These are phyloP conservation scores for Leucophenga maculata DNA, from an alignment of 2,888 invertebrate species.

Conservation along the genomic window DNA sequence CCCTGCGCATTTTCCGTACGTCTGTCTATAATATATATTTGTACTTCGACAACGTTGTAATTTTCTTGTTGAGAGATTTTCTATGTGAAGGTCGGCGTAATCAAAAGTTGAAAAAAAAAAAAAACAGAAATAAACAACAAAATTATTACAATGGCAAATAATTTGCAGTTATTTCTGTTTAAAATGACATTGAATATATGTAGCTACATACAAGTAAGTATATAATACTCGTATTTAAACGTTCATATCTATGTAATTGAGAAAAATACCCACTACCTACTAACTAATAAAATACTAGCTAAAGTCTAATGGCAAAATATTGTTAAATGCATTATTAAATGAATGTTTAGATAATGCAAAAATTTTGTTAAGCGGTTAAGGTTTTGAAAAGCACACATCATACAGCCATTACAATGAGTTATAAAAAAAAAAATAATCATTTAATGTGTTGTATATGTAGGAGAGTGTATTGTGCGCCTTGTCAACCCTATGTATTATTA, in stretches of 20 bases:
- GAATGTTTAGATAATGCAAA: constrained; percentile 3
- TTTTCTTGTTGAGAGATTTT: constrained; percentile 70
- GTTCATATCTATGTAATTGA: constrained; percentile 3
- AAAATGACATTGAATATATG: constrained; percentile 50
- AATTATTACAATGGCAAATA: constrained; percentile 63
- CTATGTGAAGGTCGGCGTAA: constrained; percentile 66
- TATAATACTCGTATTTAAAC: background rate
- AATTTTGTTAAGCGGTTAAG: background rate
- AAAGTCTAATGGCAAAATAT: constrained; percentile 16
- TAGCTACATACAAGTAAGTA: constrained; percentile 2
- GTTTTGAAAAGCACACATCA: too few species aligned
- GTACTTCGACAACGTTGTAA: constrained; percentile 45
- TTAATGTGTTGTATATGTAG: too few species aligned
- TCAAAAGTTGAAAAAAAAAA: constrained; percentile 43
- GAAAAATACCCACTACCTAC: background rate
- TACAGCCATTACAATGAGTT: too few species aligned
- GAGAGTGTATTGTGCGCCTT: too few species aligned
- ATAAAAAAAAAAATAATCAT: too few species aligned
- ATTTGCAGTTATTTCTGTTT: constrained; percentile 53
- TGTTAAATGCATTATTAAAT: constrained; percentile 10
- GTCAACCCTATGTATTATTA: too few species aligned
- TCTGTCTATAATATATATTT: constrained; percentile 15
- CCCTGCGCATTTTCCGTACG: background rate
- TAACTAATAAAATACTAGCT: too few species aligned
- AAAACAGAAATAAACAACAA: background rate